Percentiles rank a stretch among this genome's conserved stretches.
These are phyloP conservation scores for Bradypodion ventrale DNA, from an alignment of 2,797 vertebrate genomes.

Conservation along the genomic window DNA sequence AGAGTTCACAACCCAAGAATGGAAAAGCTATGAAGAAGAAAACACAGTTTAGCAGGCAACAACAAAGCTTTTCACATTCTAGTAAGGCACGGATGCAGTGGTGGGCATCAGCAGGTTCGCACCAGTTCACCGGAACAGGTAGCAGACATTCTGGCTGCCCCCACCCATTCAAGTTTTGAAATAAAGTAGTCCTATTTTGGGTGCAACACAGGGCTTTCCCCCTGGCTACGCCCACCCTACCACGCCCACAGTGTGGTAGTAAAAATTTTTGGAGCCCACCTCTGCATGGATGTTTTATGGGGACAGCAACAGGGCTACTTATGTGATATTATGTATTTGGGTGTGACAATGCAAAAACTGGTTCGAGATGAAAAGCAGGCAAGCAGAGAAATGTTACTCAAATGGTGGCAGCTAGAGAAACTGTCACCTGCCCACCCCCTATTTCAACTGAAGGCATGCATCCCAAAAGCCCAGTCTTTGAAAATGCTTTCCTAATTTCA, in stretches of 20 bases:
- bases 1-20: conserved; percentile 40
- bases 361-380: background rate
- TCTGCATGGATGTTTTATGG: conserved; percentile 59
- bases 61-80: conserved; percentile 32
- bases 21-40: conserved; percentile 44
- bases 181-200: too few relatives aligned
- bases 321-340: conserved; percentile 45
- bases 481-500: background rate
- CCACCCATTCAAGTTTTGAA: too few relatives aligned
- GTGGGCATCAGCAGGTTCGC: too few relatives aligned
- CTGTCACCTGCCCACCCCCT: too few relatives aligned
- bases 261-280: too few relatives aligned
- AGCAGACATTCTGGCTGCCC: too few relatives aligned
- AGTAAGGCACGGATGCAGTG: conserved; percentile 48
- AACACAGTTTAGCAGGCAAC: conserved; percentile 51
- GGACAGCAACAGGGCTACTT: conserved; percentile 30
- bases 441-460: background rate
- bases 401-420: too few relatives aligned
- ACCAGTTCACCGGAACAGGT: too few relatives aligned
- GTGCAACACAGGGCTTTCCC: too few relatives aligned
- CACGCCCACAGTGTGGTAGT: too few relatives aligned
- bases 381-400: conserved; percentile 22
- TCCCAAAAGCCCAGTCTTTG: background rate
- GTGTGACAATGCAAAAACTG: background rate
- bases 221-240: too few relatives aligned